Evolutionary conservation across 1,140 invertebrate species (phyloP).

Genomic region (Copidosoma floridanum): DNA sequence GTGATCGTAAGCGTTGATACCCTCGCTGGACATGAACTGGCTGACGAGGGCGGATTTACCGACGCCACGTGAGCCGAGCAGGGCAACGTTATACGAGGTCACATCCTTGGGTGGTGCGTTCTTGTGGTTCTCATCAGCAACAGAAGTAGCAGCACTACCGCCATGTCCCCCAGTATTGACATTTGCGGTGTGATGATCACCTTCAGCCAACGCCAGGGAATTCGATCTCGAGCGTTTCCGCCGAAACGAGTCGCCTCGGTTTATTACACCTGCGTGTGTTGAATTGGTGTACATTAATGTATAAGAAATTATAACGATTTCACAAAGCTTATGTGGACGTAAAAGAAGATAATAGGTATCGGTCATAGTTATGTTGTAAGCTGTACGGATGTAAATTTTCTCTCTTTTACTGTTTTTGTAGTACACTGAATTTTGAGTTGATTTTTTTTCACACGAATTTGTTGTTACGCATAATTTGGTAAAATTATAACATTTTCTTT

Average conservation of each 20-base stretch:
- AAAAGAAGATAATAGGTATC: no score
- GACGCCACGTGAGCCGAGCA: slow-evolving; percentile 82
- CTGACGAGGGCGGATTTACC: slow-evolving; percentile 87
- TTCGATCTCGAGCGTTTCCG: slow-evolving; percentile 76
- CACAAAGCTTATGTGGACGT: no score
- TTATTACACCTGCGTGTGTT: slow-evolving; percentile 87
- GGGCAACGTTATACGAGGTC: slow-evolving; percentile 69
- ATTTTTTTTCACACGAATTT: no score
- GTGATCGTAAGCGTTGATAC: slow-evolving; percentile 89
- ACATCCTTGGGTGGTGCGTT: slow-evolving; percentile 56
- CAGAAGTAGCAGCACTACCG: slow-evolving; percentile 43
- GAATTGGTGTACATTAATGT: no score
- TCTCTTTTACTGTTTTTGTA: no score
- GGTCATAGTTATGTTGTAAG: no score
- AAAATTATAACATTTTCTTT: no score
- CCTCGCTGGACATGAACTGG: slow-evolving; percentile 93
- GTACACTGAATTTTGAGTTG: no score
- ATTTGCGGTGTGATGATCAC: slow-evolving; percentile 36
- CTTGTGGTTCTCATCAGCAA: background rate
- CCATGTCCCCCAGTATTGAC: slow-evolving; percentile 4
- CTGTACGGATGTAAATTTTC: no score
- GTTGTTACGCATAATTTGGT: no score
- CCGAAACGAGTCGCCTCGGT: slow-evolving; percentile 84
- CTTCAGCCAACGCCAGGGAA: slow-evolving; percentile 55
- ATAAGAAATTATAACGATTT: no score